Evolutionary conservation across 2,888 invertebrate species (phyloP).

Genomic region (Dolomedes plantarius): DNA sequence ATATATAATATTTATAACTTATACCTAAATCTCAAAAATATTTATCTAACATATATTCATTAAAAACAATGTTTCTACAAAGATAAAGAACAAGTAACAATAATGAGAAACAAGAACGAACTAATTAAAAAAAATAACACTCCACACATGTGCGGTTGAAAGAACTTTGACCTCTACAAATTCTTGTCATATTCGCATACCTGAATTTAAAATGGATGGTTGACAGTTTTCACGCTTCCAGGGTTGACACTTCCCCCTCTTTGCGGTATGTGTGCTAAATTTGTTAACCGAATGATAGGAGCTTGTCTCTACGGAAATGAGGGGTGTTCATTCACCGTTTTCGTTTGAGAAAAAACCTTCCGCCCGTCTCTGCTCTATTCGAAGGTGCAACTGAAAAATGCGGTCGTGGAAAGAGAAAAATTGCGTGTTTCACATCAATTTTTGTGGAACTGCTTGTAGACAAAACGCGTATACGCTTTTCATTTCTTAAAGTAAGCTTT

Average conservation of each 20-base stretch:
- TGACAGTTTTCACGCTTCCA: background rate
- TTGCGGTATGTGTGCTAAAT: background rate
- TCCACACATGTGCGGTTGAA: background rate
- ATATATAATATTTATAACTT: no score
- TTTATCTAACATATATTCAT: no score
- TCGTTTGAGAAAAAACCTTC: background rate
- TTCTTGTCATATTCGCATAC: background rate
- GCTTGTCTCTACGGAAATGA: constrained; percentile 1
- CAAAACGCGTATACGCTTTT: no score
- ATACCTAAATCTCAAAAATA: no score
- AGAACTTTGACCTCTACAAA: background rate
- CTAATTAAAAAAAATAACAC: no score
- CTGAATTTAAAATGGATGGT: background rate
- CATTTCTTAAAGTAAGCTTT: no score
- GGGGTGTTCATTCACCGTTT: background rate
- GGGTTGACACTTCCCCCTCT: background rate
- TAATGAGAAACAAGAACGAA: no score
- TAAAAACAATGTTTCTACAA: no score
- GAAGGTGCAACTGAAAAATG: background rate
- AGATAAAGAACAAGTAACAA: no score
- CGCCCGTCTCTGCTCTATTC: background rate
- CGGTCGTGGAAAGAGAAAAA: background rate
- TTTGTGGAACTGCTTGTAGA: no score
- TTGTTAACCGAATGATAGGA: constrained; percentile 4
- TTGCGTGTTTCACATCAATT: background rate